Conservation (phyloP, 2,888 invertebrate genomes). For the Syritta pipiens region DNA sequence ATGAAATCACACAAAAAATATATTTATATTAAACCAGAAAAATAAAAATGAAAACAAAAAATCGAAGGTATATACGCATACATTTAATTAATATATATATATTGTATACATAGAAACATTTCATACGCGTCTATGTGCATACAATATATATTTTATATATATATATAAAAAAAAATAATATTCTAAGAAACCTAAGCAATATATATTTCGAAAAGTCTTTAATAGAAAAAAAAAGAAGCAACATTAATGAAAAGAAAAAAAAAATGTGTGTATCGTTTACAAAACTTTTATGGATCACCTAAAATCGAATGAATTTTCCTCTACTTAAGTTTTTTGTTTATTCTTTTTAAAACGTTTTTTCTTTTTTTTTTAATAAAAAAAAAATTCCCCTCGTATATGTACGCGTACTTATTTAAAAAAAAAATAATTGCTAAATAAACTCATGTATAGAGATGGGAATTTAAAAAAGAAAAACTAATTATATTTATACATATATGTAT, state of each 20-base stretch:
- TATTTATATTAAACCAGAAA: constrained; percentile 46
- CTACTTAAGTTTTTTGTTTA: constrained; percentile 16
- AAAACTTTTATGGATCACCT: too few relatives aligned
- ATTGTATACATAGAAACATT: constrained; percentile 2
- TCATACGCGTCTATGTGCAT: too few relatives aligned
- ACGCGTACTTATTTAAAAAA: too few relatives aligned
- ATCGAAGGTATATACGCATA: constrained; percentile 70
- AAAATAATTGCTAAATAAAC: too few relatives aligned
- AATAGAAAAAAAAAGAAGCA: constrained; percentile 14
- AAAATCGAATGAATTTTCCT: too few relatives aligned
- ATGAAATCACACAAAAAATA: constrained; percentile 35
- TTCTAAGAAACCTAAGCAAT: constrained; percentile 53
- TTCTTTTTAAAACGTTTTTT: constrained; percentile 40
- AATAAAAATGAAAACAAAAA: constrained; percentile 56
- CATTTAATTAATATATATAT: constrained; percentile 12
- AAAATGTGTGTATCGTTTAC: constrained; percentile 3
- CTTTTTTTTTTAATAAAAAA: too few relatives aligned
- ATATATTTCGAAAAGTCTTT: constrained; percentile 49
- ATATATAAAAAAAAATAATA: constrained; percentile 13
- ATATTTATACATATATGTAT: constrained; percentile 72
- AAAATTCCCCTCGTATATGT: too few relatives aligned
- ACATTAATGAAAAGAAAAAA: background rate
- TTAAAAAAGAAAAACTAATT: constrained; percentile 70
- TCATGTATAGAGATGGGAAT: constrained; percentile 71
- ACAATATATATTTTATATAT: constrained; percentile 53